Base-by-base conservation (phyloP, 2,113 vertebrate species). In the Pseudorectes ferrugineus region DNA sequence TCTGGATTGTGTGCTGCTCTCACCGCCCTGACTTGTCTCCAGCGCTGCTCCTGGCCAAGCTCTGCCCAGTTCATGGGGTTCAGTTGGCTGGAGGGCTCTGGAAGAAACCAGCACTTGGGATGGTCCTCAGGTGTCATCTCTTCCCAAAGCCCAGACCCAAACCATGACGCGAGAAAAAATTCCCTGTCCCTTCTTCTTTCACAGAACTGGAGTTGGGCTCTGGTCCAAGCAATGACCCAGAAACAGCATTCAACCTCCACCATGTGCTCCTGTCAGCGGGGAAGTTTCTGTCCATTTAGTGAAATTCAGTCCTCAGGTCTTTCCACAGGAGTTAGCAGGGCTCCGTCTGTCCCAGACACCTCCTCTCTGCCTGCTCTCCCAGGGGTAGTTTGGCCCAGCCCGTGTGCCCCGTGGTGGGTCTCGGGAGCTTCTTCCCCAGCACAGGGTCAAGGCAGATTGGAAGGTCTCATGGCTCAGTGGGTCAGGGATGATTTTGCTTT, bases 241-340 rank as follows among this genome's bases (percentile, higher is more conserved):
- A 33, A 48, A 29, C 12, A 10, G 5, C 14, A 31, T 43, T 58
- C 0, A 1, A 1, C 24, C 36, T 33, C 62, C 28, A 31, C 31
- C 0, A 0, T 0, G 0, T 48, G 59, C 5, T 38, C 1, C 6
- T 52, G 63, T 16, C 70, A 35, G 21, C 12, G 43, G 36, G 18
- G 22, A 73, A 19, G 7, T n/a, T 88, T 65, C 62, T 92, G 70
- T n/a, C 81, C 14, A 1, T 58, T 33, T 33, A 35, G 55, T 72
- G 62, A 24, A 55, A 55, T 61, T 55, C 49, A 57, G 31, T 25
- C 43, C 65, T 75, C 1, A 3, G 21, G 10, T 59, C 23, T 63
- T 72, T 48, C 42, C 35, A 40, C 16, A 28, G 74, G 8, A 15
- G 24, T 24, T n/a, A 12, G 24, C 31, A 70, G 58, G 23, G 29